Conservation (phyloP, 2,888 invertebrate genomes). For the Thera obeliscata region DNA sequence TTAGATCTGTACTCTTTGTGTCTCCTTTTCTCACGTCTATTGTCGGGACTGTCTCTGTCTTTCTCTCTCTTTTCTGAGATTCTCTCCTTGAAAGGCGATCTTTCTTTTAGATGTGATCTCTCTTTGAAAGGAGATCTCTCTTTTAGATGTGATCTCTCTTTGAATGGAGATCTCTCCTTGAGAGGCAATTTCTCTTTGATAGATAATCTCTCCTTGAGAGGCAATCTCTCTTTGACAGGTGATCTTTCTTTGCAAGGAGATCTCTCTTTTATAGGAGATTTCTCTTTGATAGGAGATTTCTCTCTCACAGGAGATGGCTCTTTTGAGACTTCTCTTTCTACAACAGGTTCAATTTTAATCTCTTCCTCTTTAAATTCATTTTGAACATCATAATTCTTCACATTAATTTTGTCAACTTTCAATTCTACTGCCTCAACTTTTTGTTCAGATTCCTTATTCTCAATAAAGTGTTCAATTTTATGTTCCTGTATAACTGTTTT, state of each 20-base stretch:
- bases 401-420: conserved; percentile 41
- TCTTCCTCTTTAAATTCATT: conserved; percentile 30
- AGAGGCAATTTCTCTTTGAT: neutral
- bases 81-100: conserved; percentile 3
- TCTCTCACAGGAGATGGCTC: conserved; percentile 24
- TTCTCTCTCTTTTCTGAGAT: conserved; percentile 29
- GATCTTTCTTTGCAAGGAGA: neutral
- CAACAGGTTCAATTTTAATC: conserved; percentile 35
- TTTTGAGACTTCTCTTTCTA: conserved; percentile 38
- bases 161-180: neutral
- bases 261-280: neutral
- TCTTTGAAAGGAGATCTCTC: conserved; percentile 32
- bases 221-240: conserved; percentile 30
- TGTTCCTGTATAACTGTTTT: conserved; percentile 41
- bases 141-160: conserved; percentile 12
- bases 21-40: conserved; percentile 59
- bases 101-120: neutral
- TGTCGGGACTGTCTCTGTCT: conserved; percentile 43
- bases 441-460: conserved; percentile 15
- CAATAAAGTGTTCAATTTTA: conserved; percentile 37
- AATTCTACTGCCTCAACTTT: conserved; percentile 33
- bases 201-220: conserved; percentile 17
- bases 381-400: conserved; percentile 34
- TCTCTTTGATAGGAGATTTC: neutral
- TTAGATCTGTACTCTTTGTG: conserved; percentile 61